A percentile compares a stretch with the other conserved stretches of the same genome.
Conservation (phyloP, 1,140 invertebrate species). For the Acromyrmex echinatior region DNA sequence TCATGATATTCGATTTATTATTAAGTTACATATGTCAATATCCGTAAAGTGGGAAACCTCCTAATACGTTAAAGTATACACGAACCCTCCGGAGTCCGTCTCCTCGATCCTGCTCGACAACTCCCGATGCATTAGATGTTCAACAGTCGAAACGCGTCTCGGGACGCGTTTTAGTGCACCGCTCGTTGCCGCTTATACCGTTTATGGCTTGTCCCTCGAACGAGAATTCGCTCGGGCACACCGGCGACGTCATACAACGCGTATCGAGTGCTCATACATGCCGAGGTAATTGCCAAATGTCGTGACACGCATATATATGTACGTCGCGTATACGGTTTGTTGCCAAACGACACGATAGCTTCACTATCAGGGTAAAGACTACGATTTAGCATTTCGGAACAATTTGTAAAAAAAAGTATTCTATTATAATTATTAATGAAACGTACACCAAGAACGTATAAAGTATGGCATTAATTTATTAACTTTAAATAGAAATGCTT, state of each 20-base stretch:
- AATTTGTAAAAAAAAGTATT: neutral
- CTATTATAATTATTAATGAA: neutral
- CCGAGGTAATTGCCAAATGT: constrained; percentile 77
- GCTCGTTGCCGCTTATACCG: constrained; percentile 66
- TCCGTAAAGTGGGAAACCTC: neutral
- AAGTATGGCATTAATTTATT: neutral
- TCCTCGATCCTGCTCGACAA: constrained; percentile 8
- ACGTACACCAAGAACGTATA: too few species aligned
- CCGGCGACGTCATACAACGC: constrained; percentile 54
- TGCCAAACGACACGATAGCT: constrained; percentile 25
- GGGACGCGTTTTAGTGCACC: constrained; percentile 37
- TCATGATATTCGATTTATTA: neutral
- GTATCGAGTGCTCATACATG: constrained; percentile 48
- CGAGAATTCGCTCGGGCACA: constrained; percentile 31
- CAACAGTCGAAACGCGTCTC: constrained; percentile 38
- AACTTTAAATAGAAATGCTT: neutral
- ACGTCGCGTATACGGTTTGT: constrained; percentile 24
- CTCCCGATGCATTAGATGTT: constrained; percentile 24
- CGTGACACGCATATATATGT: constrained; percentile 65
- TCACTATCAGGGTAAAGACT: neutral
- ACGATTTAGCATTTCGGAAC: neutral
- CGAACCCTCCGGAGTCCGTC: neutral
- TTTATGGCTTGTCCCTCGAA: constrained; percentile 59
- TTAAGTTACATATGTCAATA: neutral
- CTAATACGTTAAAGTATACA: neutral